Evolutionary conservation across 2,888 invertebrate species (phyloP), one percentile per base, ranked within the genome.

Genomic region (Linhomoeus sp.): DNA sequence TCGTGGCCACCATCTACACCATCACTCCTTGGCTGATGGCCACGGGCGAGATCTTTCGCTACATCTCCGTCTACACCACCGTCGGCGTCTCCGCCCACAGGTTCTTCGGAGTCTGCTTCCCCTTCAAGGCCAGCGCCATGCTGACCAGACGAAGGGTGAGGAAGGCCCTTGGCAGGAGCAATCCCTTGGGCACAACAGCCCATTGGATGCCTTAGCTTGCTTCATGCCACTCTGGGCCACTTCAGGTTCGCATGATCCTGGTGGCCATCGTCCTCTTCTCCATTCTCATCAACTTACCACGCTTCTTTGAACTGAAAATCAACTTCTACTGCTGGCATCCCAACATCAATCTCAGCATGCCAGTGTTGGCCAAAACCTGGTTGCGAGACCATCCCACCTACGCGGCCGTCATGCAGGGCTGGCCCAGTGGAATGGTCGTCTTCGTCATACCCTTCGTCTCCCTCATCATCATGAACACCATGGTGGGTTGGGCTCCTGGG

Each of bases 31-130:
- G 12, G 5, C 29, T 29, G 29, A 29, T 29, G 29, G 7, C 29
- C 7, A 5, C 12, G 29, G 29, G 29, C 29, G 29, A 29, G 29
- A 12, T 29, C 29, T 29, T 29, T 12, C 29, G 29, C 29, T 29
- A 9, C 9, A 47, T 53, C 20, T 51, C 51, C 36, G 57, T 57
- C 20, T 56, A 55, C 56, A 56, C 92, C 62, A 76, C 76, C 1
- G 68, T 75, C 43, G 72, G 72, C 5, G 75, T 75, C 50, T 75
- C 75, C 1, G 72, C 87, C 59, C 90, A 90, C 67, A 76, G 92
- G 46, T 94, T 87, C 72, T 47, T 60, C 40, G 59, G 58, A 26
- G 68, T 69, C 3, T 67, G 67, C 45, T 63, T 68, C 48, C 69
- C 69, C 2, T 58, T 69, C 25, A 59, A 61, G 48, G 66, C 69